These are phyloP conservation scores for Psococerastis gibbosa DNA, from an alignment of 2,888 invertebrate genomes.

Conservation along the genomic window DNA sequence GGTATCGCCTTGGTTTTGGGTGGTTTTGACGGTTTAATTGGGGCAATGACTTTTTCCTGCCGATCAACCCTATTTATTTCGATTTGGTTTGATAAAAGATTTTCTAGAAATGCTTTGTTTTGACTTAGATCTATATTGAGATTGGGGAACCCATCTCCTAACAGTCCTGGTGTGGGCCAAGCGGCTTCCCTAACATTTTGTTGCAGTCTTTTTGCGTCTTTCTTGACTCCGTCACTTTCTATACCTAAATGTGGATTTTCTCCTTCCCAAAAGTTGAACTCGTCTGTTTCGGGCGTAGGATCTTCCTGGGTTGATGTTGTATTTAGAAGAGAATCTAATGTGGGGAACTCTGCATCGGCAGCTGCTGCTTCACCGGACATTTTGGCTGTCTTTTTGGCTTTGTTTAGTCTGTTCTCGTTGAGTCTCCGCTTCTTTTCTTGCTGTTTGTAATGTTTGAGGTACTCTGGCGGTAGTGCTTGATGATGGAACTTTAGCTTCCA, in stretches of 20 bases:
- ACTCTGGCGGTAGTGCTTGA: constrained; percentile 58
- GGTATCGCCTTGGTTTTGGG: neutral
- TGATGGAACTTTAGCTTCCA: constrained; percentile 65
- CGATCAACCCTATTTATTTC: constrained; percentile 6
- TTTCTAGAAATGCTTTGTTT: constrained; percentile 9
- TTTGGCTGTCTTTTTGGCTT: neutral
- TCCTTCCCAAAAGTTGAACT: neutral
- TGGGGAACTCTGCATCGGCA: neutral
- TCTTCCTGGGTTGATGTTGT: neutral
- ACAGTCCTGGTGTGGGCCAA: neutral
- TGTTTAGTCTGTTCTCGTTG: neutral
- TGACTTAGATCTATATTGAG: constrained; percentile 3
- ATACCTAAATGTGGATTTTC: neutral
- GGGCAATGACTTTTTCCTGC: neutral
- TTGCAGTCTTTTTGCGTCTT: neutral
- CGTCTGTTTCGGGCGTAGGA: neutral
- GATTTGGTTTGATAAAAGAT: constrained; percentile 7
- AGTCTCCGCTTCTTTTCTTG: constrained; percentile 4
- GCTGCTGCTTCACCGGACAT: neutral
- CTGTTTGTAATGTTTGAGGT: constrained; percentile 45
- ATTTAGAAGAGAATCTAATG: too few relatives aligned
- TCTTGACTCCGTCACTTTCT: neutral
- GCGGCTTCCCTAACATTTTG: neutral
- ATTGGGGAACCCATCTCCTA: neutral
- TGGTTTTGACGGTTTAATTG: neutral